Evolutionary conservation across 1,140 invertebrate genomes (phyloP), one percentile per base, ranked within the genome.

Genomic region (Drosophila bocki): DNA sequence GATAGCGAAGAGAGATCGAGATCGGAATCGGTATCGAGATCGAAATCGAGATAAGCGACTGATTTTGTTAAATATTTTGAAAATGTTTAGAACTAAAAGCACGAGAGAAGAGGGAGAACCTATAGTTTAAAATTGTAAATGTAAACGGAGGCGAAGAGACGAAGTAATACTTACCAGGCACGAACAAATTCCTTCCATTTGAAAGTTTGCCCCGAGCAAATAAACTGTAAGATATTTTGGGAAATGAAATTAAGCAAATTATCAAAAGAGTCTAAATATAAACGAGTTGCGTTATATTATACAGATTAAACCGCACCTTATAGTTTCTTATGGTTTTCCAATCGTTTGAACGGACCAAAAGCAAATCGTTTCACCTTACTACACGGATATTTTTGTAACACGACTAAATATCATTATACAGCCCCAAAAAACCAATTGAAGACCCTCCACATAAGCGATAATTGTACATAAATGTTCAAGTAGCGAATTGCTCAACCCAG

Each of bases 141-240:
- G 80, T 80, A 57, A 50, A 44, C 48, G 48, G 29, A 11, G 29
- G n/a, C 29, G 22, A 68, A 42, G 35, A 75, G 35, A 75, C 33
- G 74, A 50, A 67, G 59, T 67, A 67, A 74, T 76, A 87, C 69
- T 80, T 88, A 87, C 72, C 84, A 88, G 85, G 85, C 78, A 90
- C 80, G 75, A 91, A 91, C 87, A 83, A 87, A 91, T 91, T 91
- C 87, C 87, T 91, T 91, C 87, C 87, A 91, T 91, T 91, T 86
- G 70, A 78, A 51, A 75, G 48, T 60, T 72, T 74, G 68, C 70
- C 67, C 54, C 12, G 70, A 59, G 70, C 70, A 74, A 51, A 39
- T 32, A 51, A 32, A 72, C 54, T 85, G 82, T 85, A 84, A 84
- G 57, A 84, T 82, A 82, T 82, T 82, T 82, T 78, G 53, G 61